These are phyloP conservation scores for Irena cyanogastra DNA, from an alignment of 2,113 vertebrate species.

Conservation along the genomic window DNA sequence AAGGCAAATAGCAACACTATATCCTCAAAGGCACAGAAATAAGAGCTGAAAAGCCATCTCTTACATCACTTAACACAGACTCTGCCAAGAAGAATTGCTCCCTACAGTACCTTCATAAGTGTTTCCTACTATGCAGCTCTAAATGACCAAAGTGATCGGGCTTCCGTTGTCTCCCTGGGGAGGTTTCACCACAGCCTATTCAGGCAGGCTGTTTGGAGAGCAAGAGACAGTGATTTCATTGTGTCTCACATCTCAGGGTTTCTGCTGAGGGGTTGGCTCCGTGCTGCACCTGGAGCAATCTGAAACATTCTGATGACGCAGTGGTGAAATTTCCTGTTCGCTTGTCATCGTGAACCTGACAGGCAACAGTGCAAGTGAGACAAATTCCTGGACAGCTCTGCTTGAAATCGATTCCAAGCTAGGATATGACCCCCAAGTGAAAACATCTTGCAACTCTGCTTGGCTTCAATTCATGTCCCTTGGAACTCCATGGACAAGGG, in stretches of 20 bases:
- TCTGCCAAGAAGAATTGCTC: slow-evolving; percentile 35
- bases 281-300: background rate
- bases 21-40: slow-evolving; percentile 30
- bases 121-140: slow-evolving; percentile 3
- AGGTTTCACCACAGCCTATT: background rate
- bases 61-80: slow-evolving; percentile 32
- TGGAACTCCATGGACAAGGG: background rate
- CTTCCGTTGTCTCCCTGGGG: background rate
- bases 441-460: background rate
- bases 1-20: slow-evolving; percentile 18
- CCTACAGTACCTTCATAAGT: background rate
- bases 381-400: slow-evolving; percentile 1
- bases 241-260: background rate
- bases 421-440: background rate
- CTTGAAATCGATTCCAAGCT: background rate
- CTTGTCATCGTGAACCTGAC: slow-evolving; percentile 11
- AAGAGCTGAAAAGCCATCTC: slow-evolving; percentile 10
- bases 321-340: slow-evolving; percentile 31
- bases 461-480: background rate
- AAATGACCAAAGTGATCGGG: background rate
- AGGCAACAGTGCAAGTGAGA: background rate
- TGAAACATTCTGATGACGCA: slow-evolving; percentile 1
- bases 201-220: background rate
- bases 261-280: background rate
- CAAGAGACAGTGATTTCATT: background rate